These are phyloP conservation scores for Protobothrops flavoviridis DNA, from an alignment of 2,113 vertebrate genomes.

Conservation along the genomic window DNA sequence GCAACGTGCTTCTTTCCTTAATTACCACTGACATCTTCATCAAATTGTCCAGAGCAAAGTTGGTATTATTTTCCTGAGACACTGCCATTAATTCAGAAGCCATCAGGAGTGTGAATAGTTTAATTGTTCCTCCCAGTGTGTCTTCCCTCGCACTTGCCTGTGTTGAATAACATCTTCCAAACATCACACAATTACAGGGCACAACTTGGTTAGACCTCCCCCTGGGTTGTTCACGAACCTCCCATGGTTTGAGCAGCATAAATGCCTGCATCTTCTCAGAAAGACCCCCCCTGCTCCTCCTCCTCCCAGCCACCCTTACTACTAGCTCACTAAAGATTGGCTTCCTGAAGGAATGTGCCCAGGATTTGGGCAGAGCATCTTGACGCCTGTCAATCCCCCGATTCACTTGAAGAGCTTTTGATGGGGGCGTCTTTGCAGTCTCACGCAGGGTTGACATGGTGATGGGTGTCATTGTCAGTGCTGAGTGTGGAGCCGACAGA, in stretches of 20 bases:
- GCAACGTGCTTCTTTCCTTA: slow-evolving; percentile 53
- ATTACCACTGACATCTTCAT: slow-evolving; percentile 61
- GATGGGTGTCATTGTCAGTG: not conserved
- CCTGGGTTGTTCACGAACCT: not conserved
- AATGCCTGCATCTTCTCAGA: slow-evolving; percentile 3
- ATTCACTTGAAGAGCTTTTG: not conserved
- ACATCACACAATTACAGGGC: slow-evolving; percentile 5
- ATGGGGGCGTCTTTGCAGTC: not conserved
- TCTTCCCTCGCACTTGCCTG: slow-evolving; percentile 42
- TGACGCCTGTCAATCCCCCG: not conserved
- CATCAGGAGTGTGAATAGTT: slow-evolving; percentile 56
- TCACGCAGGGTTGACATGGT: not conserved
- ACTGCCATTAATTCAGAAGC: slow-evolving; percentile 64
- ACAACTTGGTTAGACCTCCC: not conserved
- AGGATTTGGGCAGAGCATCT: not conserved
- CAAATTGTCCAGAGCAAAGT: slow-evolving; percentile 57
- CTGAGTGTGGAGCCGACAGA: not conserved
- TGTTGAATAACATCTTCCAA: slow-evolving; percentile 36
- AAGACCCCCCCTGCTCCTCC: not conserved
- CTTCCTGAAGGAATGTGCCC: not conserved
- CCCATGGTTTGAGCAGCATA: slow-evolving; percentile 21
- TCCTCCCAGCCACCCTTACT: not conserved
- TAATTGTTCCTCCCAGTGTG: slow-evolving; percentile 38
- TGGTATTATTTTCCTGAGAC: slow-evolving; percentile 59
- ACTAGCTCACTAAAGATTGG: not conserved